Base-by-base conservation (phyloP, 1,140 invertebrate species). In the Drosophila orena region DNA sequence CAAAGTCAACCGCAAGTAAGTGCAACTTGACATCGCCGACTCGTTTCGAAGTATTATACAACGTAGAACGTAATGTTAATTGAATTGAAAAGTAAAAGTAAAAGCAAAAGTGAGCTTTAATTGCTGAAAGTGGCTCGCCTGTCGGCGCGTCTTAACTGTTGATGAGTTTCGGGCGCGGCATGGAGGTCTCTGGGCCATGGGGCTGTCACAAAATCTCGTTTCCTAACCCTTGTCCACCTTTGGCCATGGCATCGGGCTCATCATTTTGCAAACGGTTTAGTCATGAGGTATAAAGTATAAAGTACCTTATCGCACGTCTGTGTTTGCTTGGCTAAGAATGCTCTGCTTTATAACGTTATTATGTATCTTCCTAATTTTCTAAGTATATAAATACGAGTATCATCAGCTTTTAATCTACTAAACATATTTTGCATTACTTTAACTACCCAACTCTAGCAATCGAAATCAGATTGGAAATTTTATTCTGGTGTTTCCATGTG, bases 51-150 rank as follows among this genome's bases (percentile, higher is more conserved):
- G 24, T n/a, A n/a, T n/a, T n/a, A n/a, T n/a, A n/a, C n/a, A n/a
- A n/a, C n/a, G n/a, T 53, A 40, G 35, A 43, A 50, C 46, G 37
- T 14, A 40, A 17, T 72, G 38, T 64, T 78, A 83, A 83, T 88
- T 79, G 70, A 73, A 79, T 68, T 55, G 11, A 69, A 65, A 81
- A 66, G 81, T 65, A 61, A 70, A 50, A 83, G n/a, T 10, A 72
- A 61, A 81, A 62, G 81, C 58, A 65, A 74, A 52, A 84, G 76
- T 50, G 14, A 50, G 62, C 24, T 81, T 79, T 80, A 80, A 86
- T 85, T 77, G 84, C 70, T 62, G 55, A 69, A 81, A 79, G 62
- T 75, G 57, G 38, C 22, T 49, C n/a, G 44, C 60, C 62, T 64
- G 64, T 70, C 49, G 43, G 60, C 55, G 44, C 10, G 62, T 52